Base-by-base conservation (phyloP, 2,888 invertebrate genomes). In the Melinaea menophilus region DNA sequence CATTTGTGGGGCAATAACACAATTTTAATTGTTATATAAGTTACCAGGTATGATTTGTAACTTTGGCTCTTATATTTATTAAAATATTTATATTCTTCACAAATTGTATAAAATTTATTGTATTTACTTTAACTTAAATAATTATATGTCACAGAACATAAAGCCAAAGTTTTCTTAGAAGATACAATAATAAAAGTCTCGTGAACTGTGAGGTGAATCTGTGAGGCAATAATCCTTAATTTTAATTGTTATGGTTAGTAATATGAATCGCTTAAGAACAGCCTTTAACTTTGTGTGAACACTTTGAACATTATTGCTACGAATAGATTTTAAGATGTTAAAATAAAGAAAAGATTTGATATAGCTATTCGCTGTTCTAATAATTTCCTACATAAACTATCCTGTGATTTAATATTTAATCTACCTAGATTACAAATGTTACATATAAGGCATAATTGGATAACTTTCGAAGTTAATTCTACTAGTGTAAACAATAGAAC, bases 361-460 rank as follows among this genome's bases (percentile, higher is more conserved):
- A 22, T 22, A 22, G 22, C 22, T 1, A 22, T 9, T 31, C 7
- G 51, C 7, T 51, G 7, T 31, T 9, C 51, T 31, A 5, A 12
- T 31, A n/a, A n/a, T n/a, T 92, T 95, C 70, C 86, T 96, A 58
- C 92, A 93, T 71, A 91, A 91, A 74, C 93, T 95, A 75, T 95
- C 95, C 68, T 90, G 92, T 77, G 92, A 93, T 79, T 88, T 94
- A 78, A 81, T 94, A 70, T 90, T 91, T 72, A 92, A 91, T 74
- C 89, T 95, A 67, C 92, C 93, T 73, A 92, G 93, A 72, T 86
- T 96, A 76, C 93, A 94, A 72, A 93, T 94, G 91, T 83, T 95
- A 60, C 94, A 95, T 81, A 84, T 95, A 65, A 90, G 95, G 64
- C 88, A 90, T 71, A 91, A 91, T 76, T 84, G 85, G 71, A 83